A percentile compares a stretch with the other conserved stretches of the same genome.
Conservation (phyloP, 2,888 invertebrate genomes). For the Apotomis turbidana region DNA sequence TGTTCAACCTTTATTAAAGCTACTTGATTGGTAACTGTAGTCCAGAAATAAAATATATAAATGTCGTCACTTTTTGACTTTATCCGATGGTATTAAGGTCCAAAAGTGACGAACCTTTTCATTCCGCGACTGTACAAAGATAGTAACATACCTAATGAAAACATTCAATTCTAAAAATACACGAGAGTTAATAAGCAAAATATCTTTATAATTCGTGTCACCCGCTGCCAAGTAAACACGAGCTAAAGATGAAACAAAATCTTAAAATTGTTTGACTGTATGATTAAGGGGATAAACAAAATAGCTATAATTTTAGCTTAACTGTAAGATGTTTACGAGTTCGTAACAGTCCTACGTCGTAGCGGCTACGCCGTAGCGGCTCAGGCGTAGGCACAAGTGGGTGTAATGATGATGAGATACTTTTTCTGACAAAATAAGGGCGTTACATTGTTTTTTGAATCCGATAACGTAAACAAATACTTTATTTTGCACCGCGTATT, state of each 20-base stretch:
- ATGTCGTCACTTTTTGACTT: too few species aligned
- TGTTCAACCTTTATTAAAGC: too few species aligned
- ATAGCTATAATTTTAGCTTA: conserved; percentile 19
- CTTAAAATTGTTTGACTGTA: conserved; percentile 21
- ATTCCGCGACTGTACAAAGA: too few species aligned
- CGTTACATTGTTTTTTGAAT: conserved; percentile 22
- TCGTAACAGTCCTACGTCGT: conserved; percentile 1
- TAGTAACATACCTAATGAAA: too few species aligned
- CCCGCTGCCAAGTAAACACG: conserved; percentile 7
- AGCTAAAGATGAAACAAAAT: conserved; percentile 13
- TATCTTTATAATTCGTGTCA: neutral
- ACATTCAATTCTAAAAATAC: neutral
- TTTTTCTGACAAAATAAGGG: conserved; percentile 7
- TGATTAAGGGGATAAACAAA: conserved; percentile 14
- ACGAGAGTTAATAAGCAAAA: neutral
- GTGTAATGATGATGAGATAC: conserved; percentile 18
- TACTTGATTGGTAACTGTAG: too few species aligned
- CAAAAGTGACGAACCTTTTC: too few species aligned
- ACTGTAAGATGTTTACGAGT: conserved; percentile 26
- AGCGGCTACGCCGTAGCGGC: conserved; percentile 29
- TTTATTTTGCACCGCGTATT: conserved; percentile 1
- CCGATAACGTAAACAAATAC: conserved; percentile 26
- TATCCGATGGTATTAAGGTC: too few species aligned
- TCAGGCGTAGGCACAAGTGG: conserved; percentile 12
- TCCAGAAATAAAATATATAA: too few species aligned